Base-by-base conservation (phyloP, 2,888 invertebrate species). In the Tachina grossa region DNA sequence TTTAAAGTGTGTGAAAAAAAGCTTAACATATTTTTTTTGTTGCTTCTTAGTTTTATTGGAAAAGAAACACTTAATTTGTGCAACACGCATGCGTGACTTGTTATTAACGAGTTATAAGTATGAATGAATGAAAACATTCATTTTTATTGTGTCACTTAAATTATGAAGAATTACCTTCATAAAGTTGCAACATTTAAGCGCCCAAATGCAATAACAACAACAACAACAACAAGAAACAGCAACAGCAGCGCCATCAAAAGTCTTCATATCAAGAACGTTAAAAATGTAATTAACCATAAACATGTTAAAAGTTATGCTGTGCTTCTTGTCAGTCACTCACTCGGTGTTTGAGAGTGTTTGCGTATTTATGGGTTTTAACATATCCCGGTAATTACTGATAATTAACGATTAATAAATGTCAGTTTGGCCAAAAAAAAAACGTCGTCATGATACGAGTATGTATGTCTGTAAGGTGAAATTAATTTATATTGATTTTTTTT, bases 371-470 rank as follows among this genome's bases (percentile, higher is more conserved):
- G 63, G 63, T 74, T 77, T 68, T 16, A 78, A 85, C 69, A 82
- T 82, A 51, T 68, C 74, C 65, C 78, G 39, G 78, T 85, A 85
- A 85, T 82, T 85, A 69, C 85, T 71, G 85, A 85, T 85, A 85
- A 82, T 82, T 85, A 85, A 78, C 65, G 82, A 85, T 85, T 85
- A 85, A 85, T 85, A 85, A 85, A 82, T 82, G 82, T 82, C 85
- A 85, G 65, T 68, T 82, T 78, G 55, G 51, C 39, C 68, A 22
- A 72, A 68, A 66, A 61, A 31, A 31, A 31, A 31, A 22, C n/a
- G n/a, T 1, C 51, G 19, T 47, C 47, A 75, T 53, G 75, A 0
- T 31, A 31, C 4, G n/a, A n/a, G 59, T 61, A 22, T 53, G 43
- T 61, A 22, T 31, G 45, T 47, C 16, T 74, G 57, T 63, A 31